A percentile compares a stretch with the other conserved stretches of the same genome.
These are phyloP conservation scores for Solenodon paradoxus DNA, from an alignment of 2,113 vertebrate species.

Conservation along the genomic window DNA sequence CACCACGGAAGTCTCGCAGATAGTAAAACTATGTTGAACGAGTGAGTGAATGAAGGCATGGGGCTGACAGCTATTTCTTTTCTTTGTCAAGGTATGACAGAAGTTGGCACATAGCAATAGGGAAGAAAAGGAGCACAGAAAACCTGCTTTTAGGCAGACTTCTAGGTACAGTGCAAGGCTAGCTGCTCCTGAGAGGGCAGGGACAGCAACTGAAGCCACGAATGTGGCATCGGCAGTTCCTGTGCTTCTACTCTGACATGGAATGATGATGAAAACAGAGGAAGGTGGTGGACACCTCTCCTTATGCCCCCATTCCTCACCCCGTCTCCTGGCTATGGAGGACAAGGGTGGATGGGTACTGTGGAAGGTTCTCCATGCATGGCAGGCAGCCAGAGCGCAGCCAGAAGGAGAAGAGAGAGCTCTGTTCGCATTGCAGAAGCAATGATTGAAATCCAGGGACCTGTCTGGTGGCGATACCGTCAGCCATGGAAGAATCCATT, in stretches of 20 bases:
- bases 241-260: accelerated
- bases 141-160: background rate
- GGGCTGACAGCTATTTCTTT: background rate
- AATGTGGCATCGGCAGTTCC: background rate
- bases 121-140: too few relatives aligned
- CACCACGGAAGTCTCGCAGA: background rate
- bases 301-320: too few relatives aligned
- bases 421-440: background rate
- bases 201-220: background rate
- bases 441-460: constrained; percentile 38
- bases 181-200: background rate
- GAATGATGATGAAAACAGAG: background rate
- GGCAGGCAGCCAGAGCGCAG: background rate
- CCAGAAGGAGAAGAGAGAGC: background rate
- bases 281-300: background rate
- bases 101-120: background rate
- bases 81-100: background rate
- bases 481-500: constrained; percentile 59
- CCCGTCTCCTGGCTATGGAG: background rate
- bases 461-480: constrained; percentile 39
- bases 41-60: background rate
- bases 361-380: background rate
- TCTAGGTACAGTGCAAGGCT: background rate
- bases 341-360: background rate
- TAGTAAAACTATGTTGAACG: background rate